Evolutionary conservation across 1,140 invertebrate genomes (phyloP), one percentile per base, ranked within the genome.

Genomic region (Orius insidiosus): DNA sequence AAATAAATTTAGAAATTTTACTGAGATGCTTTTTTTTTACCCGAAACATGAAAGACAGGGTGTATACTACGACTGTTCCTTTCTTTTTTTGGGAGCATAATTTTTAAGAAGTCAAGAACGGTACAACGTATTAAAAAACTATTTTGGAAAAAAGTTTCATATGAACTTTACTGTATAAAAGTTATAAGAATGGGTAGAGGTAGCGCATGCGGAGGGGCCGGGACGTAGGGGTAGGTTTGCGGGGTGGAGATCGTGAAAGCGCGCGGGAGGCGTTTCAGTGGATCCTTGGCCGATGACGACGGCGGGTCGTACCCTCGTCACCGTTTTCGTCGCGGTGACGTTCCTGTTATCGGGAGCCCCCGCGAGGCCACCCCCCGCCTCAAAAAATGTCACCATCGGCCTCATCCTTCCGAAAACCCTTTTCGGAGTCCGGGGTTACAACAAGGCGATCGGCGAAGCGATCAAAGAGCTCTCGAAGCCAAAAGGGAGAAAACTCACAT

Each of bases 391-490:
- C n/a, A 69, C 68, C 45, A 63, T 79, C 44, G 76, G 75, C 2
- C 59, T 78, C 8, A 69, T 79, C 30, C 60, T 79, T 49, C 76
- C 76, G 0, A 66, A 78, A 48, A 78, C 74, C 3, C 74, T 63
- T 54, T 77, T 79, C 52, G 67, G 70, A 0, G 67, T 66, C 34
- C 68, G 80, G 0, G 76, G 77, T 50, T 82, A 82, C 58, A 69
- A 69, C 40, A 66, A 70, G 35, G 74, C 76, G 6, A 75, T 82
- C 37, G 72, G 73, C 48, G 69, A 68, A 30, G 74, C 76, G 2
- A 66, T 81, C 9, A 60, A 63, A 4, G 66, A 66, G 5, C 58
- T 82, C 3, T 67, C 71, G 33, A 73, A 72, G 56, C 67, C 66
- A 5, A 67, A 41, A 60, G 67, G 33, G 56, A 60, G 55, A n/a